Conservation (phyloP, 2,888 invertebrate species). For the Ditula angustiorana region DNA sequence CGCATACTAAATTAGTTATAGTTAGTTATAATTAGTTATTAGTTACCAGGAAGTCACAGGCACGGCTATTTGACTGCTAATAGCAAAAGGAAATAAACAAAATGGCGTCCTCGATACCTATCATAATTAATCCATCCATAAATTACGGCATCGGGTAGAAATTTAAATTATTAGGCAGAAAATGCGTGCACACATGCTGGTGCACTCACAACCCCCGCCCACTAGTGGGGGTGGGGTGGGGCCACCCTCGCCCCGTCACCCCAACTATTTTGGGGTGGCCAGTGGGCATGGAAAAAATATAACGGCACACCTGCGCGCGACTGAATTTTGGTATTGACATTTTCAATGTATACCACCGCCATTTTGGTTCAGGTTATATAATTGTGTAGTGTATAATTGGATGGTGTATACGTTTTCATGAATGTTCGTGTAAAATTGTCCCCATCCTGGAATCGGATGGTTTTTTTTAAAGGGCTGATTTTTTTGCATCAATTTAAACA, state of each 20-base stretch:
- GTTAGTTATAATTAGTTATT: too few species aligned
- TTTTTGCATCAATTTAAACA: too few species aligned
- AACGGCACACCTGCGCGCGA: constrained; percentile 81
- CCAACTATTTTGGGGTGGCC: constrained; percentile 81
- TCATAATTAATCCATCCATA: constrained; percentile 65
- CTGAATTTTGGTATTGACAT: constrained; percentile 75
- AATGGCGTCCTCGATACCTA: constrained; percentile 59
- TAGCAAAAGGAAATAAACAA: constrained; percentile 53
- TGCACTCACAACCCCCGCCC: constrained; percentile 49
- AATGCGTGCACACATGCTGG: constrained; percentile 80
- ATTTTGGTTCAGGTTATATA: constrained; percentile 69
- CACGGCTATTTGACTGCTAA: neutral
- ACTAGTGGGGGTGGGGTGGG: constrained; percentile 47
- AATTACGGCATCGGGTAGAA: constrained; percentile 62
- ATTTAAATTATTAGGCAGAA: constrained; percentile 83
- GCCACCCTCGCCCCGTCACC: constrained; percentile 53
- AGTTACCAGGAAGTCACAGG: neutral
- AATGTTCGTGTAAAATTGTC: too few species aligned
- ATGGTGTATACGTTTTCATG: too few species aligned
- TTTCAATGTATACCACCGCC: constrained; percentile 73
- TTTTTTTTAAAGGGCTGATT: too few species aligned
- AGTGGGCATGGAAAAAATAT: constrained; percentile 76
- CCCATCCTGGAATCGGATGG: too few species aligned
- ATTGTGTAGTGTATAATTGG: neutral
- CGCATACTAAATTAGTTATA: too few species aligned